Evolutionary conservation across 2,888 invertebrate genomes (phyloP).

Genomic region (Corbicula japonica): DNA sequence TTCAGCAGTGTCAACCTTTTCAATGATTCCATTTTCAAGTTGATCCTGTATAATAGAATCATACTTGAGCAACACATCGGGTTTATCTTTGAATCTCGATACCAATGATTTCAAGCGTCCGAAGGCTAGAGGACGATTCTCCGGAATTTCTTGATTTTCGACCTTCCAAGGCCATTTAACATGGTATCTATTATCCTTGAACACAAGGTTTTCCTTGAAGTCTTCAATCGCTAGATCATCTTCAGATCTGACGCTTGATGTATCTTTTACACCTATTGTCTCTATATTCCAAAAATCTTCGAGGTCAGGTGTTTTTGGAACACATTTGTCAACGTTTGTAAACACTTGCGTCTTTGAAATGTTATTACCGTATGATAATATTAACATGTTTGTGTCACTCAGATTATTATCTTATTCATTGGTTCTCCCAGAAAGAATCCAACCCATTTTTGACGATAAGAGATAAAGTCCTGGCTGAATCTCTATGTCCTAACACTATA

Average conservation of each 20-base stretch:
- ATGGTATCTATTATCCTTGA: constrained; percentile 1
- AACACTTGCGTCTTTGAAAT: not conserved
- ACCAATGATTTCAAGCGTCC: not conserved
- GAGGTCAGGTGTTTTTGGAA: not conserved
- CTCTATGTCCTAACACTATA: not conserved
- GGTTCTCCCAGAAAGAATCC: constrained; percentile 7
- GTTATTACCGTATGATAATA: constrained; percentile 6
- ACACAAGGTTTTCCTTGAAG: constrained; percentile 1
- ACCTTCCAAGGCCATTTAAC: not conserved
- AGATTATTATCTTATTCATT: not conserved
- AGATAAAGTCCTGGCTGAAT: not conserved
- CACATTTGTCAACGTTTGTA: not conserved
- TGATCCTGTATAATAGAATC: constrained; percentile 5
- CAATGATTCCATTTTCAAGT: constrained; percentile 6
- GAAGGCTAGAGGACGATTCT: constrained; percentile 5
- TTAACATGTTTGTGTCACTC: constrained; percentile 3
- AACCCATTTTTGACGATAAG: constrained; percentile 6
- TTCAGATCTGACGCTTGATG: not conserved
- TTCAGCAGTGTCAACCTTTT: not conserved
- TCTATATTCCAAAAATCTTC: constrained; percentile 12
- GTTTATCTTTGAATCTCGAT: constrained; percentile 1
- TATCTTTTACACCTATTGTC: not conserved
- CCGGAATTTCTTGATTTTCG: not conserved
- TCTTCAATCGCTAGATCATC: constrained; percentile 2
- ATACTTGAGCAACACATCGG: constrained; percentile 5